Conservation (phyloP, 1,140 invertebrate species). For the Macrocentrus cingulum region DNA sequence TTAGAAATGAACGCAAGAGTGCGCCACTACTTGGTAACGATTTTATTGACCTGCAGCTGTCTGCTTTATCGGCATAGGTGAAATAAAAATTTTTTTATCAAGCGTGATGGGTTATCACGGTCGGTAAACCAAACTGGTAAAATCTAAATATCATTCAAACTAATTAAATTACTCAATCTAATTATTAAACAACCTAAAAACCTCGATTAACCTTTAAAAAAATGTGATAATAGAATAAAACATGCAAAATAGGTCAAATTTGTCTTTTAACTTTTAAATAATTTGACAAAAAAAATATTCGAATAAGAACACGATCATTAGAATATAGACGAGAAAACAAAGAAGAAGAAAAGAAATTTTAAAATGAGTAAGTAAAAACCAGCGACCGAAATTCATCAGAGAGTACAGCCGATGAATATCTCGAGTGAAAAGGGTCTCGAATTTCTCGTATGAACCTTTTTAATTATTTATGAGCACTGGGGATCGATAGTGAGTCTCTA, state of each 20-base stretch:
- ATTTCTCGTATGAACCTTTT: constrained; percentile 23
- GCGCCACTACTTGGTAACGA: constrained; percentile 7
- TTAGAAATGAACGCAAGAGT: constrained; percentile 9
- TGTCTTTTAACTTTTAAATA: no score
- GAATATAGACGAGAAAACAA: no score
- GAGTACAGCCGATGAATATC: neutral
- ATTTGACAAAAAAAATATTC: no score
- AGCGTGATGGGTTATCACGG: neutral
- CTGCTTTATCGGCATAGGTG: neutral
- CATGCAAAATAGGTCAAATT: no score
- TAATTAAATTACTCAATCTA: no score
- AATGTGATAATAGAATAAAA: no score
- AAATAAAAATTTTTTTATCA: neutral
- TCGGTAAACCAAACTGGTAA: neutral
- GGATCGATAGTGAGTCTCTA: constrained; percentile 9
- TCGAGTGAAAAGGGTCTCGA: neutral
- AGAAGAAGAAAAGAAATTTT: neutral
- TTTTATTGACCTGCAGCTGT: neutral
- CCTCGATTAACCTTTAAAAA: no score
- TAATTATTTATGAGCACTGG: constrained; percentile 24
- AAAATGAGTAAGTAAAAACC: neutral
- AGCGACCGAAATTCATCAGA: neutral
- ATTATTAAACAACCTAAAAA: no score
- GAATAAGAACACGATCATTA: no score
- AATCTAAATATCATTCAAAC: no score